These are phyloP conservation scores for Macrotus californicus DNA, from an alignment of 2,113 vertebrate species.

Conservation along the genomic window DNA sequence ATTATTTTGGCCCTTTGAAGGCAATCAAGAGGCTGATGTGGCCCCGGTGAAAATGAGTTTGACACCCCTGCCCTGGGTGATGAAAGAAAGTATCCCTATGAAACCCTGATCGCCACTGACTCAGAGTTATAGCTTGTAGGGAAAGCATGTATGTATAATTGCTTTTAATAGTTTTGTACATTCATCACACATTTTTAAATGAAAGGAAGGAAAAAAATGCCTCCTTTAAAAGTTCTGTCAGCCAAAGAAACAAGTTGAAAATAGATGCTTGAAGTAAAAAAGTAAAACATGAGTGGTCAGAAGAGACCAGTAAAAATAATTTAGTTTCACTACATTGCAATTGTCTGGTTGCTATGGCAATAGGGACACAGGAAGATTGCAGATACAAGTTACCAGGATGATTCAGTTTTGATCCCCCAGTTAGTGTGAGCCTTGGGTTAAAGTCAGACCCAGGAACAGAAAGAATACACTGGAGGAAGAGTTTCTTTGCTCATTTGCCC, in stretches of 20 bases:
- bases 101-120: background rate
- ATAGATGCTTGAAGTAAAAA: conserved; percentile 12
- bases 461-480: background rate
- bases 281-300: conserved; percentile 36
- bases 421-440: background rate
- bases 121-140: background rate
- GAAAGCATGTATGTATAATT: background rate
- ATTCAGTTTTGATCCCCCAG: background rate
- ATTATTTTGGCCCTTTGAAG: no score
- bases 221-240: conserved; percentile 5
- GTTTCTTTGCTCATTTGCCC: background rate
- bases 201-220: background rate
- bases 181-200: background rate
- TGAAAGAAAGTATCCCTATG: background rate
- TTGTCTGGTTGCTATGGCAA: conserved; percentile 41
- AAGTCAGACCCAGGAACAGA: background rate
- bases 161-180: background rate
- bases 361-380: background rate
- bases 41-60: no score
- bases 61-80: background rate
- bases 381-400: conserved; percentile 13
- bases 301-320: conserved; percentile 60
- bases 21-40: no score
- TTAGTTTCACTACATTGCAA: conserved; percentile 21
- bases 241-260: conserved; percentile 10